Evolutionary conservation across 2,888 invertebrate species (phyloP).

Genomic region (Athalia circularis): DNA sequence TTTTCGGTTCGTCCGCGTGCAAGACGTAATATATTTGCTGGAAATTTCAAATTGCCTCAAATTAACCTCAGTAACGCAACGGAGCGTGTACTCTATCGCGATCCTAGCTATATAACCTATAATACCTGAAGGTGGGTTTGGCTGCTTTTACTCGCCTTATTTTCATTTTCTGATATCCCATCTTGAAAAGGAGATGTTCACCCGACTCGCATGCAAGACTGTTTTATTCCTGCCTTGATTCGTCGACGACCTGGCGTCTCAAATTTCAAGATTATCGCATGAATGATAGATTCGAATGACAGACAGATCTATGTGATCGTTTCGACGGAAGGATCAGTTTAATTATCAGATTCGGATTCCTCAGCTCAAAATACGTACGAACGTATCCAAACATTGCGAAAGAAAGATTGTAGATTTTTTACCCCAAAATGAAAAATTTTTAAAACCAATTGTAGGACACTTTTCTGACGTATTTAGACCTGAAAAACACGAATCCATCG

Average conservation of each 20-base stretch:
- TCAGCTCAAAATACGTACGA: too few species aligned
- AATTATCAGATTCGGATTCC: too few species aligned
- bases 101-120: slow-evolving; percentile 42
- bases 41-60: slow-evolving; percentile 46
- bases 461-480: too few species aligned
- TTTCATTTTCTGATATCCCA: too few species aligned
- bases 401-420: too few species aligned
- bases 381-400: too few species aligned
- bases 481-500: too few species aligned
- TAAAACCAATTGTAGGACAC: too few species aligned
- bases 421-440: too few species aligned
- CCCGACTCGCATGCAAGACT: background rate
- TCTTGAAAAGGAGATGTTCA: too few species aligned
- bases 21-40: slow-evolving; percentile 46
- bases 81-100: slow-evolving; percentile 52
- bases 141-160: background rate
- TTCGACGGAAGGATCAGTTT: too few species aligned
- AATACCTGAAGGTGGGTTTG: background rate
- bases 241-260: background rate
- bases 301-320: too few species aligned
- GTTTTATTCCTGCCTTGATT: background rate
- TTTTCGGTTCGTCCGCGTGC: slow-evolving; percentile 49
- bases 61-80: slow-evolving; percentile 46
- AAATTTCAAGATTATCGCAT: background rate
- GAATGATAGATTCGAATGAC: background rate